Conservation (phyloP, 2,797 vertebrate species). For the Liparis tanakae region DNA sequence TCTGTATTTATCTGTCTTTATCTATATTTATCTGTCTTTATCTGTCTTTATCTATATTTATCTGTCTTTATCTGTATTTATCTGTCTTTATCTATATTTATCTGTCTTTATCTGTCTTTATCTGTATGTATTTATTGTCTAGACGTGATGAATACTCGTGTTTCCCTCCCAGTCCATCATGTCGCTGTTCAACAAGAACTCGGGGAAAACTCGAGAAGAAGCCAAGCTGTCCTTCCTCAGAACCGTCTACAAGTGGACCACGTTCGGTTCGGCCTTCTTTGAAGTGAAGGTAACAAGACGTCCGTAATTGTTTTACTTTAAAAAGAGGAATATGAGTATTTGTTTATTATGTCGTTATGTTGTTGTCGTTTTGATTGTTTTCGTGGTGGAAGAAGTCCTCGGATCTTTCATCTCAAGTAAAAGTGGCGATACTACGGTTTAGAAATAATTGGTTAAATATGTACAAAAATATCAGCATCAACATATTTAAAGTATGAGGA, state of each 20-base stretch:
- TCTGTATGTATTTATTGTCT: too few species aligned
- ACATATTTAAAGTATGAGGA: too few species aligned
- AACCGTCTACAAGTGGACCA: slow-evolving; percentile 95
- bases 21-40: too few species aligned
- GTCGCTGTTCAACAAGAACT: slow-evolving; percentile 92
- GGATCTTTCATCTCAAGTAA: too few species aligned
- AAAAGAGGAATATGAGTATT: not conserved
- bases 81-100: too few species aligned
- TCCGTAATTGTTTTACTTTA: rapidly evolving
- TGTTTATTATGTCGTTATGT: not conserved
- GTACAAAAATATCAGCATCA: not conserved
- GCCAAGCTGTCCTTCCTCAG: slow-evolving; percentile 95
- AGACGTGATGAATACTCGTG: not conserved
- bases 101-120: too few species aligned
- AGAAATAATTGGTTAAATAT: not conserved
- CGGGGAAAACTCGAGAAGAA: slow-evolving; percentile 92
- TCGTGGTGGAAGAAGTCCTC: too few species aligned
- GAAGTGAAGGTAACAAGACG: slow-evolving; percentile 92
- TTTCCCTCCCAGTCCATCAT: slow-evolving; percentile 86
- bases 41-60: too few species aligned
- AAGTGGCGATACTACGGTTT: not conserved
- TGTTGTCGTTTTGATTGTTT: not conserved
- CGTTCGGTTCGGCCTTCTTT: slow-evolving; percentile 97
- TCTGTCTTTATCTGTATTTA: too few species aligned
- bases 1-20: too few species aligned